phyloP scores from a whole-genome alignment of 2,113 vertebrate genomes.

The Petaurus breviceps region DNA sequence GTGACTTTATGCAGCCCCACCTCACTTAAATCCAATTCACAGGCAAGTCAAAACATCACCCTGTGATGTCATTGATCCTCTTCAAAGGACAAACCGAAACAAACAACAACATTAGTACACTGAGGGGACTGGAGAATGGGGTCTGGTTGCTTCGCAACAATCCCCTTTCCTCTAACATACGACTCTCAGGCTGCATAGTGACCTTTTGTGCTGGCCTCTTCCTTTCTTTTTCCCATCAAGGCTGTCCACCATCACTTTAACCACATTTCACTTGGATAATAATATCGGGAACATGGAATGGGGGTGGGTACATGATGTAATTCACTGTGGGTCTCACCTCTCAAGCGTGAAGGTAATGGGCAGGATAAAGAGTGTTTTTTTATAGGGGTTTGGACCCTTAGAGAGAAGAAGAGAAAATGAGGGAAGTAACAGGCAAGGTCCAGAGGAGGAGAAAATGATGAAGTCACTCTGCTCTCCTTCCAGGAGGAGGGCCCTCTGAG shows the following conservation, averaged over 20 bases:
- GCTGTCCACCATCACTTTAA: background rate
- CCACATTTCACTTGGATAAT: background rate
- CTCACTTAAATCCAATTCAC: too few relatives aligned
- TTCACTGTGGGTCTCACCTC: background rate
- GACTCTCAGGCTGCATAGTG: background rate
- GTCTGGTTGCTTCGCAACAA: background rate
- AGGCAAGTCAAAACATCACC: too few relatives aligned
- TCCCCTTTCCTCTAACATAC: background rate
- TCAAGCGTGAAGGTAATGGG: background rate
- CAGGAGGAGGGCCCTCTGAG: constrained; percentile 26
- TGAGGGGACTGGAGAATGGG: background rate
- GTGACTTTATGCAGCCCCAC: too few relatives aligned
- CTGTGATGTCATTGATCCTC: too few relatives aligned
- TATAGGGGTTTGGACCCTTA: background rate
- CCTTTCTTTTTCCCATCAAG: background rate
- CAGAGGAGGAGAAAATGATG: background rate
- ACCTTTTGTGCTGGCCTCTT: background rate
- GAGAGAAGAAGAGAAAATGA: background rate
- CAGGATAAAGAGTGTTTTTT: background rate
- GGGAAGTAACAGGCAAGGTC: background rate
- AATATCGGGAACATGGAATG: background rate
- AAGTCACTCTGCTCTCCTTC: background rate
- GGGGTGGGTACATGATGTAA: background rate
- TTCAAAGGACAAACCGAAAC: too few relatives aligned
- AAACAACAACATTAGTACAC: background rate